Evolutionary conservation across 2,797 vertebrate genomes (phyloP), one percentile per base, ranked within the genome.

Genomic region (Peromyscus melanophrys): DNA sequence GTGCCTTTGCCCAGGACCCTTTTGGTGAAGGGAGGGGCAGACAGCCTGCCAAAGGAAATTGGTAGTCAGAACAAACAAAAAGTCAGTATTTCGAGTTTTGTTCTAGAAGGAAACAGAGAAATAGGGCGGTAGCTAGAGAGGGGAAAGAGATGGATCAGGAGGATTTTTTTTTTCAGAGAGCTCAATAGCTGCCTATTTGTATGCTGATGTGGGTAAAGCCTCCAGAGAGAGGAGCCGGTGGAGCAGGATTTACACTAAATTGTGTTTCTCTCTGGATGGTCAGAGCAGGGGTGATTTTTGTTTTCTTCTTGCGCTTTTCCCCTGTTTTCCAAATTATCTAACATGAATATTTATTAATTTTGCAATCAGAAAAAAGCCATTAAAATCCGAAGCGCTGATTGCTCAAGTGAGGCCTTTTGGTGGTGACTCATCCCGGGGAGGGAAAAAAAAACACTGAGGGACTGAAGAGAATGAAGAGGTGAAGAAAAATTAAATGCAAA

Each of bases 301-400:
- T 97, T 97, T 97, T 97, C 89, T 97, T 94, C 95, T 95, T 94
- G 75, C 95, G 90, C 96, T 98, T 96, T 96, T 88, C 76, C 85
- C 83, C 94, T 92, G 95, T 97, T 98, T 98, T 96, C 92, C 59
- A 91, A 98, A 98, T 97, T 97, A 98, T 96, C 96, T 96, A 95
- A 80, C 97, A 98, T 98, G 98, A 98, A 98, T 98, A 98, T 98
- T 97, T 98, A 98, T 98, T 98, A 98, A 98, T 97, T 97, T 96
- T 96, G 96, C 96, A 98, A 97, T 98, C 98, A 98, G 97, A 95
- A 97, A 97, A 98, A 97, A 97, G 96, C 97, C 96, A 98, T 98
- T 98, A 97, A 98, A 97, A 97, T 97, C 97, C 97, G 92, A 95
- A 75, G 95, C 85, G 59, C 96, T 98, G 97, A 97, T 97, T 98